Percentiles rank a stretch among this genome's conserved stretches.
Conservation (phyloP, 2,113 vertebrate genomes). For the Oreochromis aureus region DNA sequence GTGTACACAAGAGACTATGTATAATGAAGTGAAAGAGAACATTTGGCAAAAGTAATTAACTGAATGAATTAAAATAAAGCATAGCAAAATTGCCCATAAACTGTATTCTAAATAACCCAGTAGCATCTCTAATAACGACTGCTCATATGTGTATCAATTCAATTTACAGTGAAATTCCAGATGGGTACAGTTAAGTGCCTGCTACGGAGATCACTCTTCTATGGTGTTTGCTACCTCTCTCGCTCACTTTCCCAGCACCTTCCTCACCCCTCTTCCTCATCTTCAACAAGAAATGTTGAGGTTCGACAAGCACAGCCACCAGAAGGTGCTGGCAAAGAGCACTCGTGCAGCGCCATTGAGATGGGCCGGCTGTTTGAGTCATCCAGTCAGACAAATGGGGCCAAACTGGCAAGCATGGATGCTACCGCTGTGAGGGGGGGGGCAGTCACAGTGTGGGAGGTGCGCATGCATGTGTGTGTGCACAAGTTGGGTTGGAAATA, state of each 20-base stretch:
- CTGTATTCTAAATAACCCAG: not conserved
- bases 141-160: not conserved
- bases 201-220: not conserved
- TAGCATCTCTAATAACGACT: not conserved
- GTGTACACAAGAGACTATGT: not conserved
- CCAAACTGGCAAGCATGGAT: slow-evolving; percentile 8
- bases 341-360: slow-evolving; percentile 31
- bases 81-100: not conserved
- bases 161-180: not conserved
- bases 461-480: not conserved
- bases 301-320: slow-evolving; percentile 34
- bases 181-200: not conserved
- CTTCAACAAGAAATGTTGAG: slow-evolving; percentile 41
- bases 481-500: not conserved
- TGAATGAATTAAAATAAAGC: not conserved
- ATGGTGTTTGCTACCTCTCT: not conserved
- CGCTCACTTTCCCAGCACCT: slow-evolving; percentile 27
- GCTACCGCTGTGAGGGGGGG: not conserved
- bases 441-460: not conserved
- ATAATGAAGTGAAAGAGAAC: not conserved
- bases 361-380: slow-evolving; percentile 24
- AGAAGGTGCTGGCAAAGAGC: slow-evolving; percentile 42
- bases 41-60: not conserved
- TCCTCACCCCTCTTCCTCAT: slow-evolving; percentile 14
- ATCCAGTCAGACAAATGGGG: slow-evolving; percentile 24